Evolutionary conservation across 2,888 invertebrate genomes (phyloP).

Genomic region (Himalopsyche japonica): DNA sequence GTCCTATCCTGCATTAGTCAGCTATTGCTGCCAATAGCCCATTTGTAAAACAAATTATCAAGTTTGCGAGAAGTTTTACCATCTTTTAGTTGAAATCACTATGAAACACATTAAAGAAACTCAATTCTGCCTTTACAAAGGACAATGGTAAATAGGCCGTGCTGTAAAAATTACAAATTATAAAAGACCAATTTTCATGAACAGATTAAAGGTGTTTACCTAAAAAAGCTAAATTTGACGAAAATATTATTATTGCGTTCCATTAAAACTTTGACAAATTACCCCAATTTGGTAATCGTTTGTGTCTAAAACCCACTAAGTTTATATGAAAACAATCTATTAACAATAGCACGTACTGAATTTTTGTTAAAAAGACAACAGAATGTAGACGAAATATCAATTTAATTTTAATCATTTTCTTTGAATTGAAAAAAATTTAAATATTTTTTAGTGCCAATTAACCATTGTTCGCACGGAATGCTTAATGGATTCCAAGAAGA

Average conservation of each 20-base stretch:
- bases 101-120: neutral
- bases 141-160: neutral
- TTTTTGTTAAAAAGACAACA: too few species aligned
- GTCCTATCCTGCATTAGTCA: neutral
- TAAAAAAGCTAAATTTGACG: neutral
- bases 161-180: neutral
- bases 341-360: too few species aligned
- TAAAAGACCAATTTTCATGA: neutral
- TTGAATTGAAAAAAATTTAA: too few species aligned
- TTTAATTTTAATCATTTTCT: too few species aligned
- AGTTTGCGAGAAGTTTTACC: neutral
- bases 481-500: too few species aligned
- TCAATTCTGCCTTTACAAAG: neutral
- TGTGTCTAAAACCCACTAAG: too few species aligned
- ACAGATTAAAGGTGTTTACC: neutral
- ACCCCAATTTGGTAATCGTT: neutral
- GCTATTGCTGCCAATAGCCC: neutral
- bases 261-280: neutral
- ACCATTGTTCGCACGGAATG: too few species aligned
- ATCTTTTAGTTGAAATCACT: neutral
- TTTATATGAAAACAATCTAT: too few species aligned
- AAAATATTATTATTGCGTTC: neutral
- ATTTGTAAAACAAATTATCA: neutral
- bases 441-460: too few species aligned
- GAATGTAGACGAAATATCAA: too few species aligned